phyloP scores from a whole-genome alignment of 2,888 invertebrate species.

The Hypsopygia costalis region DNA sequence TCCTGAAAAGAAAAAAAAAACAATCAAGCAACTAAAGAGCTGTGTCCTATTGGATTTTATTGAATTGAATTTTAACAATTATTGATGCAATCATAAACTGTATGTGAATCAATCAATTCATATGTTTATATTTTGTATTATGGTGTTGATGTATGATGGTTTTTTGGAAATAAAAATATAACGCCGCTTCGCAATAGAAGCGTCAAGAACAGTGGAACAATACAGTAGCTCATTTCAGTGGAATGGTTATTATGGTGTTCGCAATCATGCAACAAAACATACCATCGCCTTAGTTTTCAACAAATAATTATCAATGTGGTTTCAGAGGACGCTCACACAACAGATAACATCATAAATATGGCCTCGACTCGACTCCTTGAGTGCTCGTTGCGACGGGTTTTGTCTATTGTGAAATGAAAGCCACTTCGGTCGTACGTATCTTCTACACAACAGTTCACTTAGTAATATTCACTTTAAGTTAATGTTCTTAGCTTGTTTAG shows the following conservation, averaged over 20 bases:
- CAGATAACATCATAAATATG: slow-evolving; percentile 84
- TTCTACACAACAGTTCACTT: slow-evolving; percentile 52
- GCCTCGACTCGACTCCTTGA: slow-evolving; percentile 80
- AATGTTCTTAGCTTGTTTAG: slow-evolving; percentile 36
- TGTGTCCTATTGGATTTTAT: slow-evolving; percentile 24
- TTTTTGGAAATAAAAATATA: slow-evolving; percentile 47
- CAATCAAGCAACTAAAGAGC: slow-evolving; percentile 22
- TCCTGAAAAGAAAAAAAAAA: slow-evolving; percentile 67
- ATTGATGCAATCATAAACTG: slow-evolving; percentile 9
- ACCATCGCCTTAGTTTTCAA: slow-evolving; percentile 70
- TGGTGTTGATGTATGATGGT: background rate
- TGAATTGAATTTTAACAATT: slow-evolving; percentile 8
- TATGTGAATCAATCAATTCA: slow-evolving; percentile 16
- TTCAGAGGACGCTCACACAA: slow-evolving; percentile 75
- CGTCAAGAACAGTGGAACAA: slow-evolving; percentile 68
- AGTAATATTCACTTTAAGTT: slow-evolving; percentile 46
- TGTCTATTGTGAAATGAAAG: slow-evolving; percentile 75
- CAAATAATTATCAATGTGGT: slow-evolving; percentile 68
- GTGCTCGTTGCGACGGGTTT: slow-evolving; percentile 77
- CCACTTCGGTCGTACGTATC: slow-evolving; percentile 51
- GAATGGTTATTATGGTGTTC: slow-evolving; percentile 26
- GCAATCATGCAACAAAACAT: slow-evolving; percentile 46
- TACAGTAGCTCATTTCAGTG: slow-evolving; percentile 41
- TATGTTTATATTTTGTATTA: background rate
- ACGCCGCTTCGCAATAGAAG: slow-evolving; percentile 65